Conservation (phyloP, 2,888 invertebrate genomes). For the Callosobruchus maculatus region DNA sequence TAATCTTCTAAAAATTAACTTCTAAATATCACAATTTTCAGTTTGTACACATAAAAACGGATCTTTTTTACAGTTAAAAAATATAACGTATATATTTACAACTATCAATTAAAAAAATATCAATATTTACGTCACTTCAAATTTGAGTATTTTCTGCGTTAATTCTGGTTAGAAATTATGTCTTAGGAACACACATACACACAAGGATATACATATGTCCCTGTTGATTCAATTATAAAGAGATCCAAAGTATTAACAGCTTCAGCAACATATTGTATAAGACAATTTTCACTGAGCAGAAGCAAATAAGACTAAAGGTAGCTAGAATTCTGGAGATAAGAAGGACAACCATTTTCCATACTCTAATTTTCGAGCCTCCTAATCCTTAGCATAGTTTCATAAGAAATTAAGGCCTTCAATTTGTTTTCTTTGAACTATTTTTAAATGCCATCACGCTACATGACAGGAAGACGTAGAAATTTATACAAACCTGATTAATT, state of each 20-base stretch:
- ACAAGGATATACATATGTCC: constrained; percentile 4
- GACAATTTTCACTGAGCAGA: background rate
- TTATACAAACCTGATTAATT: background rate
- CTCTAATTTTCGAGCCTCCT: background rate
- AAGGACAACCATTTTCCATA: background rate
- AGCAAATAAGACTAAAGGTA: background rate
- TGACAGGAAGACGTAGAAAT: background rate
- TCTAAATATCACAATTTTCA: constrained; percentile 39
- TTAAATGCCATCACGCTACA: background rate
- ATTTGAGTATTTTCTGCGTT: constrained; percentile 30
- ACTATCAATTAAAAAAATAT: constrained; percentile 30
- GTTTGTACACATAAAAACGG: constrained; percentile 31
- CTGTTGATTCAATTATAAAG: background rate
- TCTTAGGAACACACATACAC: constrained; percentile 25
- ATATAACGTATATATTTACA: constrained; percentile 27
- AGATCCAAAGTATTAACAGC: background rate
- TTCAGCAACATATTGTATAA: background rate
- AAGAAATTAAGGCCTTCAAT: background rate
- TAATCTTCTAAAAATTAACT: constrained; percentile 29
- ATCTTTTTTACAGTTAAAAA: constrained; percentile 18
- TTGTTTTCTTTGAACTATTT: background rate
- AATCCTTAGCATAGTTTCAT: background rate
- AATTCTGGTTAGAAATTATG: constrained; percentile 25
- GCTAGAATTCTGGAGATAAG: too few relatives aligned
- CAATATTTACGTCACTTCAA: constrained; percentile 28